phyloP scores from a whole-genome alignment of 2,797 vertebrate species.

The Gadopsis marmoratus region DNA sequence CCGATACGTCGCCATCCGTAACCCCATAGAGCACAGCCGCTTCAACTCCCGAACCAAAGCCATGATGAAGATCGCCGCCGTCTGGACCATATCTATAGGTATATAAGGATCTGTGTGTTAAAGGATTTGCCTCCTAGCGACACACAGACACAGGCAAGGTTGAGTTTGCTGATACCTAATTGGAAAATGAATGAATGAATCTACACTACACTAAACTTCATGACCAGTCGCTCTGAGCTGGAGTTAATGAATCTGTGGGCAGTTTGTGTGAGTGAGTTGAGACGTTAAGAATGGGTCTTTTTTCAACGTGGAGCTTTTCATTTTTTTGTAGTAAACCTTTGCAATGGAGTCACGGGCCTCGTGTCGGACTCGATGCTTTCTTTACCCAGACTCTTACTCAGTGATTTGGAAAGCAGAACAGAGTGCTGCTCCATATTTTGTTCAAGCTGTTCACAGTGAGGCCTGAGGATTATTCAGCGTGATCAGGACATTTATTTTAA shows the following conservation, averaged over 20 bases:
- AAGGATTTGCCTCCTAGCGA: neutral
- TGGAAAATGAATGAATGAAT: no score
- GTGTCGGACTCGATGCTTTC: neutral
- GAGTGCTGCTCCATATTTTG: neutral
- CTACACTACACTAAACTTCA: neutral
- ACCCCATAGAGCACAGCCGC: conserved; percentile 99
- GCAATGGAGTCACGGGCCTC: neutral
- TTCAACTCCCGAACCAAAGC: conserved; percentile 99
- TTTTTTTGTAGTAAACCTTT: neutral
- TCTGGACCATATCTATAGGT: conserved; percentile 98
- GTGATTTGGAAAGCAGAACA: neutral
- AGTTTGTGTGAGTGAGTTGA: neutral
- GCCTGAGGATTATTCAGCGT: neutral
- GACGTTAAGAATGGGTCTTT: neutral
- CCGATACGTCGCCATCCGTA: conserved; percentile 98
- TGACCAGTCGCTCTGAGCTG: neutral
- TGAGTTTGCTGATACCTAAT: neutral
- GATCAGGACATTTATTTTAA: neutral
- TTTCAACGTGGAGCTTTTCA: neutral
- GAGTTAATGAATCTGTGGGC: neutral
- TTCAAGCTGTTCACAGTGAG: neutral
- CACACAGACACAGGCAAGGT: neutral
- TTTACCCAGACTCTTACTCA: neutral
- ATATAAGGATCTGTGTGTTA: no score
- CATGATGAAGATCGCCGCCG: conserved; percentile 98